phyloP scores from a whole-genome alignment of 2,113 vertebrate species.

The Anthoscopus minutus region DNA sequence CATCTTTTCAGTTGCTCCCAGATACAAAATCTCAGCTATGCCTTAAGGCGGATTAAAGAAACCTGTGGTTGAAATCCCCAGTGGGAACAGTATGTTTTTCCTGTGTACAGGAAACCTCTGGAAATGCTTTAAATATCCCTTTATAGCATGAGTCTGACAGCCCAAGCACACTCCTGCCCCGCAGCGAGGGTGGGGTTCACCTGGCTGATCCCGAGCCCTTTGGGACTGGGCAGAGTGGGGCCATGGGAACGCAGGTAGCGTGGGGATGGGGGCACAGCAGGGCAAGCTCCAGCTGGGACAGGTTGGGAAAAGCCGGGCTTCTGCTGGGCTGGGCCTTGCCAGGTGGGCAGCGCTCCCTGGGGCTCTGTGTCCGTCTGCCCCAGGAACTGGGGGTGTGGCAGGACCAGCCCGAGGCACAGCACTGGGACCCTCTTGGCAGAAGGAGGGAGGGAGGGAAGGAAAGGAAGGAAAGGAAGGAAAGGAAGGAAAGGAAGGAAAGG shows the following conservation, averaged over 20 bases:
- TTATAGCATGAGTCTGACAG: neutral
- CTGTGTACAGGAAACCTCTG: neutral
- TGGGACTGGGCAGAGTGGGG: neutral
- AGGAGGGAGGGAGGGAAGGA: too few relatives aligned
- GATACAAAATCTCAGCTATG: neutral
- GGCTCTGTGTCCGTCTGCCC: fast-evolving
- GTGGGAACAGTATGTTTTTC: neutral
- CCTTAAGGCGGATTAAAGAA: neutral
- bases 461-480: too few relatives aligned
- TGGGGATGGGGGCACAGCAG: neutral
- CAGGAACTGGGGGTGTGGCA: fast-evolving
- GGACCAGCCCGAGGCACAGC: neutral
- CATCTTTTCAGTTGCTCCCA: neutral
- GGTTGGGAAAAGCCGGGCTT: too few relatives aligned
- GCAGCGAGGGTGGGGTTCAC: neutral
- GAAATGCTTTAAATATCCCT: neutral
- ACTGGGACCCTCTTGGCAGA: neutral
- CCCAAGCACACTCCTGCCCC: neutral
- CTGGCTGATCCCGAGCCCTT: neutral
- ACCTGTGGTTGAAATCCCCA: neutral
- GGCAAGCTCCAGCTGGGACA: neutral
- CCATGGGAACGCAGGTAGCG: neutral
- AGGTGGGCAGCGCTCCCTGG: neutral
- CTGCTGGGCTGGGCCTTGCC: too few relatives aligned
- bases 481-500: too few relatives aligned